These are phyloP conservation scores for Salvelinus alpinus DNA, from an alignment of 2,113 vertebrate genomes.

Conservation along the genomic window DNA sequence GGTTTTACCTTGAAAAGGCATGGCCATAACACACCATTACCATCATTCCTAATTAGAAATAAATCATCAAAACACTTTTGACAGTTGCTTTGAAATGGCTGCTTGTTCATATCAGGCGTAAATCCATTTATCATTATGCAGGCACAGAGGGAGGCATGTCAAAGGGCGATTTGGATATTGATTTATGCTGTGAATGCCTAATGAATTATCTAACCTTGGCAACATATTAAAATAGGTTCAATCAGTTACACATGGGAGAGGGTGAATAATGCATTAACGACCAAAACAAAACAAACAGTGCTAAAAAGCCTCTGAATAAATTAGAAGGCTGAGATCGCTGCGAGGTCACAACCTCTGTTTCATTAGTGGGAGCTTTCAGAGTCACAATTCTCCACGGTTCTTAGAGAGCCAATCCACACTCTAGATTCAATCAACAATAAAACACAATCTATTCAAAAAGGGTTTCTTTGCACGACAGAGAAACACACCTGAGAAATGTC, in stretches of 20 bases:
- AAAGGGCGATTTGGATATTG: slow-evolving; percentile 42
- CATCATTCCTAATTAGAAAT: slow-evolving; percentile 23
- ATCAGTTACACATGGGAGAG: slow-evolving; percentile 42
- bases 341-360: slow-evolving; percentile 45
- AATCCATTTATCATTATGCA: slow-evolving; percentile 54
- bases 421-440: slow-evolving; percentile 16
- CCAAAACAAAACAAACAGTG: slow-evolving; percentile 57
- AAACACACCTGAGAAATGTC: background rate
- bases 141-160: slow-evolving; percentile 34
- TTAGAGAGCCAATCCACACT: slow-evolving; percentile 19
- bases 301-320: slow-evolving; percentile 47
- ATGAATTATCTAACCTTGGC: slow-evolving; percentile 62
- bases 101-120: slow-evolving; percentile 25
- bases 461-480: background rate
- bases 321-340: slow-evolving; percentile 25
- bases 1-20: background rate
- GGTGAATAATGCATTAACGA: slow-evolving; percentile 61
- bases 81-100: slow-evolving; percentile 9
- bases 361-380: slow-evolving; percentile 25
- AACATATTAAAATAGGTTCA: slow-evolving; percentile 56
- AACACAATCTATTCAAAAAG: slow-evolving; percentile 10
- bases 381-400: slow-evolving; percentile 19
- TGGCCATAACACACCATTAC: background rate
- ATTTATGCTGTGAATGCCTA: slow-evolving; percentile 52
- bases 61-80: slow-evolving; percentile 14